These are phyloP conservation scores for Unio pictorum DNA, from an alignment of 2,888 invertebrate species.

Conservation along the genomic window DNA sequence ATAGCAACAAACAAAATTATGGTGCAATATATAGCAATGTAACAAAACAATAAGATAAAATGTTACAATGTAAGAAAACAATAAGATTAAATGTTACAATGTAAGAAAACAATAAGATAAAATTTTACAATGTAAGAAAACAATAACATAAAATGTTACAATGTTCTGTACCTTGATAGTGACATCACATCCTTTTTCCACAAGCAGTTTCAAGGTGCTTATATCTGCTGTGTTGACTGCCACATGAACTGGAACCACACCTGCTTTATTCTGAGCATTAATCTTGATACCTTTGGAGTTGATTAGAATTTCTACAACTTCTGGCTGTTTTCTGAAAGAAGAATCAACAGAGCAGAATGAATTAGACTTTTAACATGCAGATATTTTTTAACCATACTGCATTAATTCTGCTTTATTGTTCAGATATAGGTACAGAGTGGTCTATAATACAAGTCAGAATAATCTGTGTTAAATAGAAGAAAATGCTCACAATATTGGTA, in stretches of 20 bases:
- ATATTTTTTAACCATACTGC: too few species aligned
- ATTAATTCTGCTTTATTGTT: too few species aligned
- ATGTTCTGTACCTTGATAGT: slow-evolving; percentile 13
- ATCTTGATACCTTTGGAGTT: slow-evolving; percentile 21
- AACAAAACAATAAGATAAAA: too few species aligned
- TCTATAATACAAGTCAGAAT: too few species aligned
- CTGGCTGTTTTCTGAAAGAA: slow-evolving; percentile 25
- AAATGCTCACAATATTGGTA: too few species aligned
- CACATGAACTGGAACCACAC: slow-evolving; percentile 21
- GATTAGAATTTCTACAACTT: slow-evolving; percentile 23
- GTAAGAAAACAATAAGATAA: too few species aligned
- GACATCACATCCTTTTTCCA: slow-evolving; percentile 24
- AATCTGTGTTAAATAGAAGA: too few species aligned
- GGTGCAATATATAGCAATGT: too few species aligned
- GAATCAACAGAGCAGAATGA: not conserved
- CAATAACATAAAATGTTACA: too few species aligned
- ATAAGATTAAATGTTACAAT: not conserved
- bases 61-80: not conserved
- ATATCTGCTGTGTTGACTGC: slow-evolving; percentile 20
- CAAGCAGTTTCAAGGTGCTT: slow-evolving; percentile 27
- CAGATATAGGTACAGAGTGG: too few species aligned
- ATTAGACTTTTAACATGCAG: not conserved
- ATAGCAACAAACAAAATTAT: too few species aligned
- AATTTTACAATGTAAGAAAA: not conserved
- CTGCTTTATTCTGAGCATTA: slow-evolving; percentile 24